Evolutionary conservation across 2,888 invertebrate species (phyloP).

Genomic region (Icerya purchasi): DNA sequence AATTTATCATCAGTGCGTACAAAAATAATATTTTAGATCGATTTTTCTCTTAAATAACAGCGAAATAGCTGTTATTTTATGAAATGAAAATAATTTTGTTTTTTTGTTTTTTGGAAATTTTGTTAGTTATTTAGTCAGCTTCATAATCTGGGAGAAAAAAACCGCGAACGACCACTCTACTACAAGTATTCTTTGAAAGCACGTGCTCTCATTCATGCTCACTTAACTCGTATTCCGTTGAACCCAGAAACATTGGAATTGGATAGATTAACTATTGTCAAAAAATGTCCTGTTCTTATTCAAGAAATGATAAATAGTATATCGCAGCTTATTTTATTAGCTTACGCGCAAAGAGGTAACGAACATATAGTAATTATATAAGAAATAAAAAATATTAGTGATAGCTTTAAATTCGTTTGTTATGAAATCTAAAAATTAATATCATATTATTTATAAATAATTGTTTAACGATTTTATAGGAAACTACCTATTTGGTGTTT

Average conservation of each 20-base stretch:
- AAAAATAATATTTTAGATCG: too few relatives aligned
- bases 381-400: too few relatives aligned
- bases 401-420: too few relatives aligned
- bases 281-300: constrained; percentile 81
- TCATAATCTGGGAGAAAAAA: constrained; percentile 82
- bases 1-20: too few relatives aligned
- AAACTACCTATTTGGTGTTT: too few relatives aligned
- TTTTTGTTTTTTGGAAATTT: constrained; percentile 13
- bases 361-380: too few relatives aligned
- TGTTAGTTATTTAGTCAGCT: constrained; percentile 70
- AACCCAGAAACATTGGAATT: constrained; percentile 58
- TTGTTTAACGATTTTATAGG: too few relatives aligned
- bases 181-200: constrained; percentile 81
- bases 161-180: constrained; percentile 83
- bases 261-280: constrained; percentile 62
- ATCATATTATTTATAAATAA: too few relatives aligned
- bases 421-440: too few relatives aligned
- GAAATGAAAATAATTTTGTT: constrained; percentile 3
- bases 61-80: too few relatives aligned
- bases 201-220: constrained; percentile 84
- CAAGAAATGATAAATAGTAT: constrained; percentile 95
- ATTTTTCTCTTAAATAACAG: too few relatives aligned
- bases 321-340: constrained; percentile 61
- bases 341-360: constrained; percentile 15
- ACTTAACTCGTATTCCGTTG: constrained; percentile 62